Percentiles rank a stretch among this genome's conserved stretches.
Evolutionary conservation across 2,113 vertebrate species (phyloP).

Genomic region (Cephalopholis sonnerati): DNA sequence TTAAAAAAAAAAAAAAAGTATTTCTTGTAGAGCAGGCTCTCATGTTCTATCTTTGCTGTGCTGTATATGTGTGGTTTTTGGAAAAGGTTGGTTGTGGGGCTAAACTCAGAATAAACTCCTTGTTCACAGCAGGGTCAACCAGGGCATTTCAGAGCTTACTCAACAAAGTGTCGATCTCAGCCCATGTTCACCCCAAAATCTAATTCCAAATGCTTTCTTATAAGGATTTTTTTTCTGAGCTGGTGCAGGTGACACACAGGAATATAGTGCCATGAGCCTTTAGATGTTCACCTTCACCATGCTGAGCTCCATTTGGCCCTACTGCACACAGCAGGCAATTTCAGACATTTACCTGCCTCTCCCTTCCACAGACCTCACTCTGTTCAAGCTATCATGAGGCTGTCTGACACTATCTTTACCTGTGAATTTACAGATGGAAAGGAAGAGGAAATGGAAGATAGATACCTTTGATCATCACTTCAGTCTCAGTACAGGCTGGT

Average conservation of each 20-base stretch:
- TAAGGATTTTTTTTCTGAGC: background rate
- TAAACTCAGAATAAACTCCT: slow-evolving; percentile 11
- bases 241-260: slow-evolving; percentile 19
- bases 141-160: slow-evolving; percentile 29
- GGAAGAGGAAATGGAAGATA: slow-evolving; percentile 21
- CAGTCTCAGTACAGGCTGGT: slow-evolving; percentile 16
- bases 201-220: slow-evolving; percentile 27
- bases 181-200: slow-evolving; percentile 29
- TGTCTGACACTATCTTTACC: slow-evolving; percentile 40
- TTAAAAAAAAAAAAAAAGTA: slow-evolving; percentile 17
- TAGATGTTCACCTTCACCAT: slow-evolving; percentile 55
- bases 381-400: slow-evolving; percentile 12
- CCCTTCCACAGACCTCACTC: slow-evolving; percentile 26
- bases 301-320: slow-evolving; percentile 55
- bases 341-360: slow-evolving; percentile 52
- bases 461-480: slow-evolving; percentile 50
- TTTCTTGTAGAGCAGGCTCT: background rate
- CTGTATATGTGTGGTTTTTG: slow-evolving; percentile 14
- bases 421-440: slow-evolving; percentile 7
- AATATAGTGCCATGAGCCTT: slow-evolving; percentile 36
- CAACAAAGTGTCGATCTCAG: slow-evolving; percentile 45
- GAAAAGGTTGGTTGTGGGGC: background rate
- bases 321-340: slow-evolving; percentile 53
- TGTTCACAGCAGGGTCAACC: slow-evolving; percentile 18
- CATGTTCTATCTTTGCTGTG: background rate